phyloP scores from a whole-genome alignment of 2,113 vertebrate genomes.

The Thermophis baileyi region DNA sequence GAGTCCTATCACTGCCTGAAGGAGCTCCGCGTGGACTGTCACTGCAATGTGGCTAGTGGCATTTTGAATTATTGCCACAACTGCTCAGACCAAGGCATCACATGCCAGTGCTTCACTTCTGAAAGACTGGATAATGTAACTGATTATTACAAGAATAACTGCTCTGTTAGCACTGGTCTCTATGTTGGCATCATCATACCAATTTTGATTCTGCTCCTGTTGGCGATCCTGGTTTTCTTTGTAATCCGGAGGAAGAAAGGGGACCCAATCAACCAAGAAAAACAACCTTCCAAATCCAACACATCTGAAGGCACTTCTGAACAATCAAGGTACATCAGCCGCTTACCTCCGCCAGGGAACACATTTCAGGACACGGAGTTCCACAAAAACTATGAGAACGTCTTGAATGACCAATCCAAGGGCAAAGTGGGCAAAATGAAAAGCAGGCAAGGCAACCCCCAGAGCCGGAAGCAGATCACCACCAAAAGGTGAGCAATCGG shows the following conservation, averaged over 20 bases:
- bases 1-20: background rate
- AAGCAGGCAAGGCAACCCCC: conserved; percentile 25
- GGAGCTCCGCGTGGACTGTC: conserved; percentile 27
- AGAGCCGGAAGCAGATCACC: background rate
- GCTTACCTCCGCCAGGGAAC: fast-evolving
- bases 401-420: conserved; percentile 36
- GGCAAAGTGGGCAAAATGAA: background rate
- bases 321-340: conserved; percentile 56
- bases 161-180: fast-evolving
- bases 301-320: fast-evolving
- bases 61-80: fast-evolving
- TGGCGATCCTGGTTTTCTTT: fast-evolving
- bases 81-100: fast-evolving
- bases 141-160: fast-evolving
- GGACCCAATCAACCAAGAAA: fast-evolving
- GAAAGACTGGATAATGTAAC: fast-evolving
- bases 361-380: fast-evolving
- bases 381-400: conserved; percentile 59
- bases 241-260: background rate
- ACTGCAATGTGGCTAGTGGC: background rate
- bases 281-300: fast-evolving
- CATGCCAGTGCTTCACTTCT: fast-evolving
- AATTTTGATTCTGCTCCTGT: fast-evolving
- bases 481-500: background rate
- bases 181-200: background rate